phyloP scores from a whole-genome alignment of 2,888 invertebrate species.

The Zelleria hepariella region DNA sequence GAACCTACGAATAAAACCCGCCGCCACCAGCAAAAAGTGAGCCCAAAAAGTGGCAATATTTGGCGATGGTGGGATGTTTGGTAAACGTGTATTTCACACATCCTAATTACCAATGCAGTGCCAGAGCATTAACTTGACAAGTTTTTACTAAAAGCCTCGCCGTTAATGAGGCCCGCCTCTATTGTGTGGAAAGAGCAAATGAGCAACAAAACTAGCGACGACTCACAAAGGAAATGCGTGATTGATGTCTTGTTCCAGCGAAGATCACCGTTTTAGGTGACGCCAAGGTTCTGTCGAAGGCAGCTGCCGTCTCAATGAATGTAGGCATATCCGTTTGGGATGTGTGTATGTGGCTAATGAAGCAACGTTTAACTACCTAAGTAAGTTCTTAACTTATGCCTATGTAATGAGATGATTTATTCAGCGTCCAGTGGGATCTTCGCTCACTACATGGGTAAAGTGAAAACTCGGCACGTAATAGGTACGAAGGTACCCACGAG shows the following conservation, averaged over 20 bases:
- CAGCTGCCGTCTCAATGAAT: not conserved
- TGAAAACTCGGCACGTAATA: too few species aligned
- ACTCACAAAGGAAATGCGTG: not conserved
- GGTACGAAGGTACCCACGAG: too few species aligned
- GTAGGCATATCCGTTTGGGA: too few species aligned
- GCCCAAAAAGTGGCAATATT: too few species aligned
- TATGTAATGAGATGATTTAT: too few species aligned
- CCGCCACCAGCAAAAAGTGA: too few species aligned
- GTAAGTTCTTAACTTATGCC: too few species aligned
- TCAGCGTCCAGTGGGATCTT: too few species aligned
- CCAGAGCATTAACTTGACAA: not conserved
- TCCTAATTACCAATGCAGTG: not conserved
- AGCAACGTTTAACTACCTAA: too few species aligned
- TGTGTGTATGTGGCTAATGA: not conserved
- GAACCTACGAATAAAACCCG: too few species aligned
- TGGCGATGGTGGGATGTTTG: not conserved
- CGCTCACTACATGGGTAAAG: too few species aligned
- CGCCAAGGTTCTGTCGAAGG: not conserved
- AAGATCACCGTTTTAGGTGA: not conserved
- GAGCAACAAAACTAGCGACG: not conserved
- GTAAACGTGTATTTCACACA: not conserved
- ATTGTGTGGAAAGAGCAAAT: not conserved
- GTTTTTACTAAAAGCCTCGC: not conserved
- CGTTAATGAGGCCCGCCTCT: not conserved
- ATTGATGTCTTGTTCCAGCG: not conserved